Conservation (phyloP, 2,888 invertebrate species). For the Eutolmus rufibarbis region DNA sequence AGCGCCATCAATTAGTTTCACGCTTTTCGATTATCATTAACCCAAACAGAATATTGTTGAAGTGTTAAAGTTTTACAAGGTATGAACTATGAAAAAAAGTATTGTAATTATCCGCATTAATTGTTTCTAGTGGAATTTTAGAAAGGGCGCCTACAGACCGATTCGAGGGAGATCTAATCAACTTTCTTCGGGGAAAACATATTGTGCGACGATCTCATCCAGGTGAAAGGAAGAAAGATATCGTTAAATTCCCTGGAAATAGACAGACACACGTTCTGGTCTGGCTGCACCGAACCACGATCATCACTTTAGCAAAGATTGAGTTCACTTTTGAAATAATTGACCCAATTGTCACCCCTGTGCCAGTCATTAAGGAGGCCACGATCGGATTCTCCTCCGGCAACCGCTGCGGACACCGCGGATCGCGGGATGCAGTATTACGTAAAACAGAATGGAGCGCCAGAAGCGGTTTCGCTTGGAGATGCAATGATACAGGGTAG, state of each 20-base stretch:
- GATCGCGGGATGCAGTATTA: background rate
- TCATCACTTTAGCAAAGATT: background rate
- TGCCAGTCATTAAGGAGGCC: background rate
- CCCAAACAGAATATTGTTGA: background rate
- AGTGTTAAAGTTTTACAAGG: background rate
- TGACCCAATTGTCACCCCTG: conserved; percentile 21
- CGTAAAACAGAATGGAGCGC: background rate
- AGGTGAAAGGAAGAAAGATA: conserved; percentile 11
- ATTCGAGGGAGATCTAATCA: background rate
- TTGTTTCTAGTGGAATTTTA: background rate
- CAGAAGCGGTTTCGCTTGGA: background rate
- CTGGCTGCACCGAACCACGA: background rate
- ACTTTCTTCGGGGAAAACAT: conserved; percentile 18
- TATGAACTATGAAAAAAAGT: background rate
- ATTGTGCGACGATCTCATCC: background rate
- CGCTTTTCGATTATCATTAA: background rate
- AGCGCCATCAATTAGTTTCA: background rate
- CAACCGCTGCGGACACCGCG: background rate
- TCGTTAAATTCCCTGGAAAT: background rate
- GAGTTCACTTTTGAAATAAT: conserved; percentile 19
- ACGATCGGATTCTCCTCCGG: background rate
- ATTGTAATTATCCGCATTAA: background rate
- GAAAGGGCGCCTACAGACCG: background rate
- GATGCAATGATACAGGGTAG: background rate
- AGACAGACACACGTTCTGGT: background rate